Conservation (phyloP, 2,113 vertebrate genomes). For the Xiphophorus couchianus region DNA sequence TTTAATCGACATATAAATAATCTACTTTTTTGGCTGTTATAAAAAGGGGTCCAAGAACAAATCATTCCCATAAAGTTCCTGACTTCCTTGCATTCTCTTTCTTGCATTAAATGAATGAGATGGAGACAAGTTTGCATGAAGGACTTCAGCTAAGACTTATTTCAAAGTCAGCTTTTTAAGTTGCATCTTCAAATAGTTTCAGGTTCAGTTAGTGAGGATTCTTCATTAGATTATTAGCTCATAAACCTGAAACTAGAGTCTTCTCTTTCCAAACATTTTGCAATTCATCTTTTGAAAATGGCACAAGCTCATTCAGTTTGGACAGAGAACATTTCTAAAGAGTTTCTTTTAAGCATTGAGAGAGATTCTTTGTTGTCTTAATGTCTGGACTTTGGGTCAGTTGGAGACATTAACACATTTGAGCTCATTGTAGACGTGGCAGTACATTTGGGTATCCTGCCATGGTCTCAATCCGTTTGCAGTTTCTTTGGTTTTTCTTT, state of each 20-base stretch:
- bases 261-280: too few relatives aligned
- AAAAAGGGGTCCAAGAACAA: not conserved
- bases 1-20: not conserved
- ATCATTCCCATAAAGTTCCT: not conserved
- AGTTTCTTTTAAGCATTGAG: too few relatives aligned
- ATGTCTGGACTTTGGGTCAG: too few relatives aligned
- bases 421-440: too few relatives aligned
- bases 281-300: too few relatives aligned
- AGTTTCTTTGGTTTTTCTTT: too few relatives aligned
- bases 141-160: not conserved
- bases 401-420: too few relatives aligned
- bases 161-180: conserved; percentile 35
- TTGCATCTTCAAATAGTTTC: conserved; percentile 22
- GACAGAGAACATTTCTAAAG: too few relatives aligned
- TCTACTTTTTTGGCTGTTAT: not conserved
- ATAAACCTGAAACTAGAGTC: not conserved
- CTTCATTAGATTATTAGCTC: conserved; percentile 23
- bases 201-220: conserved; percentile 13
- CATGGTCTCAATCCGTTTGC: too few relatives aligned
- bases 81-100: not conserved
- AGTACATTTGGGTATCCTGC: too few relatives aligned
- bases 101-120: not conserved
- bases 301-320: too few relatives aligned
- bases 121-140: conserved; percentile 7
- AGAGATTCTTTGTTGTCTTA: too few relatives aligned